Evolutionary conservation across 37 sponge, comb jelly and placozoan species (phyloP), one percentile per base, ranked within the genome.

Genomic region (Diacarnus erythraeanus): DNA sequence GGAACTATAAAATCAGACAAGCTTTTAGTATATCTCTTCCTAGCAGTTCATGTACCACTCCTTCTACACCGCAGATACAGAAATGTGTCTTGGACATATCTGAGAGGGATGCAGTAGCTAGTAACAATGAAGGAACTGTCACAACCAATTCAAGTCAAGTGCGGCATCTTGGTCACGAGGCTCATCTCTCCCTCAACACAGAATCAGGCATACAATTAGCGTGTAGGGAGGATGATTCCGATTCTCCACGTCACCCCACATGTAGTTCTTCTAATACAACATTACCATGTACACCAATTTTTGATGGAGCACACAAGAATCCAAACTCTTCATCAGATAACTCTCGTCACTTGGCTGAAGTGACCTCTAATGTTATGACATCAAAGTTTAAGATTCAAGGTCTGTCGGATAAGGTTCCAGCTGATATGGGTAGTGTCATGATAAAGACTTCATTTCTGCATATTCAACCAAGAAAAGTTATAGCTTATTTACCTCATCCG

Each of bases 371-470:
- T 54, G 78, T 95, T 44, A 92, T 91, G 77, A 85, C 92, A 25
- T 88, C 93, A 6, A 95, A 95, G 74, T 95, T 92, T 78, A 85
- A 80, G 73, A 92, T 95, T 18, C 94, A 89, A 59, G 82, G 96
- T 18, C 44, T 87, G 15, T 78, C 70, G 4, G 84, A 77, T 22
- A 39, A 76, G 20, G 58, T 92, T 8, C 83, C 90, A 20, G 35
- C 65, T 1, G 90, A 95, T 59, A 79, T 92, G 77, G 96, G 96
- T 0, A 87, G 78, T 6, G 72, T 95, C 4, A 63, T 71, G 36
- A 91, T 91, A 56, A 95, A 95, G 88, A 91, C 96, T 0, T 92
- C 92, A 26, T 85, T 95, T 30, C 88, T 95, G 29, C 96, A 95
- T 84, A 91, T 95, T 37, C 96, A 95, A 71, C 96, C 96, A 0